phyloP scores from a whole-genome alignment of 2,113 vertebrate species.

The Xenopus borealis region DNA sequence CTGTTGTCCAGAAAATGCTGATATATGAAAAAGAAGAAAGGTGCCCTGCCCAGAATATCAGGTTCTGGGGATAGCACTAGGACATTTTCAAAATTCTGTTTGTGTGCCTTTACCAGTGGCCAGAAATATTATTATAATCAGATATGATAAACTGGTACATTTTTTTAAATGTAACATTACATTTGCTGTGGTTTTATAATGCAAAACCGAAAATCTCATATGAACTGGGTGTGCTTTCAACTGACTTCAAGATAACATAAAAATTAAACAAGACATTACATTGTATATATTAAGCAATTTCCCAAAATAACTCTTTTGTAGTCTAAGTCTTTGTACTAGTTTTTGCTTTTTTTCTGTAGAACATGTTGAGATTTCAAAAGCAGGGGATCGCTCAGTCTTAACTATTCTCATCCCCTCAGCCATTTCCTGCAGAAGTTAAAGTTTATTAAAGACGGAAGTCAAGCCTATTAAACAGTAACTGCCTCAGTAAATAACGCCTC shows the following conservation, averaged over 20 bases:
- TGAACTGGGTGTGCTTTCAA: neutral
- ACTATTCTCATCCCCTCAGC: slow-evolving; percentile 46
- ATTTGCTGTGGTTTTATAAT: too few species aligned
- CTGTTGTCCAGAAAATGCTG: too few species aligned
- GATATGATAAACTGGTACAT: too few species aligned
- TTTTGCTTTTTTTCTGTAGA: slow-evolving; percentile 20
- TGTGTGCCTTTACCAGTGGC: too few species aligned
- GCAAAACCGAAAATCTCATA: too few species aligned
- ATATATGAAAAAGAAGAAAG: too few species aligned
- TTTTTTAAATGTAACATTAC: too few species aligned
- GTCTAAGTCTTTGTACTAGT: slow-evolving; percentile 14
- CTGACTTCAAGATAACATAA: neutral
- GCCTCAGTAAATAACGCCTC: slow-evolving; percentile 72
- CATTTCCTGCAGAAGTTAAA: slow-evolving; percentile 63
- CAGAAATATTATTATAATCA: too few species aligned
- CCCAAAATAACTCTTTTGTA: slow-evolving; percentile 40
- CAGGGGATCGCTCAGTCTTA: slow-evolving; percentile 12
- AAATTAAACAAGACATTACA: slow-evolving; percentile 25
- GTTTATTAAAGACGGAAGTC: slow-evolving; percentile 67
- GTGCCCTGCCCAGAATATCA: too few species aligned
- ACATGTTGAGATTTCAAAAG: slow-evolving; percentile 17
- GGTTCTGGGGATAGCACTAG: too few species aligned
- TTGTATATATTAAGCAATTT: slow-evolving; percentile 22
- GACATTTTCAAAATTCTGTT: too few species aligned
- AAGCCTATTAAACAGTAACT: slow-evolving; percentile 64